Conservation (phyloP, 1,140 invertebrate genomes). For the Conopomorpha cramerella region DNA sequence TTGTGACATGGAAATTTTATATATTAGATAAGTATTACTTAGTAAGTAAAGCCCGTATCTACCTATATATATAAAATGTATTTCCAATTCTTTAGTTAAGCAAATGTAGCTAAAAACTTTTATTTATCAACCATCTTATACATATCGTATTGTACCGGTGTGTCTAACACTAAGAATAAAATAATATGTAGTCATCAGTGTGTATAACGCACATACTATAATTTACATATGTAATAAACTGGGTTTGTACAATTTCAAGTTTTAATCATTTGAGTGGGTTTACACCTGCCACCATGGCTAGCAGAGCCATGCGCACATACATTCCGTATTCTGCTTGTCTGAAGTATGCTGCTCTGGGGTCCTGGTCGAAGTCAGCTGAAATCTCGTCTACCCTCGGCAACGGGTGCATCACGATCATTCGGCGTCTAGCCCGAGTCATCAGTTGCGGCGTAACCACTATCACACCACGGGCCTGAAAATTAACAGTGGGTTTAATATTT, state of each 20-base stretch:
- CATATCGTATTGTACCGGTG: too few relatives aligned
- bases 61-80: too few relatives aligned
- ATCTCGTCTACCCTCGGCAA: slow-evolving; percentile 95
- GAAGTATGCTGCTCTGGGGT: slow-evolving; percentile 97
- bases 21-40: too few relatives aligned
- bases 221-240: slow-evolving; percentile 1
- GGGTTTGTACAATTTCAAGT: background rate
- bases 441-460: slow-evolving; percentile 92
- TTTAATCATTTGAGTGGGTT: slow-evolving; percentile 27
- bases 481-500: too few relatives aligned
- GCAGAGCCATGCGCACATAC: slow-evolving; percentile 96
- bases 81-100: too few relatives aligned
- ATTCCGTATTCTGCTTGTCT: slow-evolving; percentile 97
- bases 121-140: too few relatives aligned
- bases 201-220: too few relatives aligned
- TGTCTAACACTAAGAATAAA: too few relatives aligned
- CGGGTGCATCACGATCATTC: slow-evolving; percentile 98
- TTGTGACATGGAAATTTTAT: too few relatives aligned
- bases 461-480: slow-evolving; percentile 83
- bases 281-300: slow-evolving; percentile 86
- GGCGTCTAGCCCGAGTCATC: slow-evolving; percentile 92
- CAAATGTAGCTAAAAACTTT: too few relatives aligned
- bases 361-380: slow-evolving; percentile 89
- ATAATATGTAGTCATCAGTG: too few relatives aligned
- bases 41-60: too few relatives aligned